Evolutionary conservation across 2,113 vertebrate species (phyloP), one percentile per base, ranked within the genome.

Genomic region (Pseudorhombus dupliciocellatus): DNA sequence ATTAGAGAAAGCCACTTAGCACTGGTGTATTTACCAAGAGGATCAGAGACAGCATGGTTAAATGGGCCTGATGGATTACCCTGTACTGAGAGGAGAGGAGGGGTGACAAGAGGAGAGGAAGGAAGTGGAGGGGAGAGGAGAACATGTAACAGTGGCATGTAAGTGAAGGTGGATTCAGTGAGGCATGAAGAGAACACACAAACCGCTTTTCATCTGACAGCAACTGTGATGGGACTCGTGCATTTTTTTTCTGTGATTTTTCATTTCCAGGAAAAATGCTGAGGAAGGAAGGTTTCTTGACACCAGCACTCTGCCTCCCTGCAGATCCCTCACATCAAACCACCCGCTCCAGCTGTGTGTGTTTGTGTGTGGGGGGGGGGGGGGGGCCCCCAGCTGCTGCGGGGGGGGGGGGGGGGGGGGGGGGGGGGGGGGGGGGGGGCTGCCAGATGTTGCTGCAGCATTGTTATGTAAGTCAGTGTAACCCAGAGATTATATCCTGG

Each of bases 1-100:
- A 79, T 81, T 87, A 81, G 79, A 42, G 83, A 90, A 86, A 88
- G 85, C 86, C 81, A 84, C 76, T 90, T 85, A 87, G 74, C 7
- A 8, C 84, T 79, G 80, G 63, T 62, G 83, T 88, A 74, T 88
- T 91, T 86, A 86, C 79, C 68, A 70, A 84, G 63, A 71, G 84
- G 88, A 87, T 90, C 87, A 89, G 83, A 73, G 54, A 30, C 59
- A 52, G 83, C 73, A 56, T 68, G 73, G 88, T 88, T 81, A 83
- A 88, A 88, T 66, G 84, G 59, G 15, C 79, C 83, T 59, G 73
- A 55, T 75, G 83, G 84, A 88, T 84, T 79, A 89, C 69, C 59
- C 58, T 70, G 67, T 63, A 66, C 51, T 31, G 70, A 77, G 56
- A 53, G 20, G 56, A 67, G 51, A 42, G 22, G 25, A 59, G 57